Evolutionary conservation across 2,888 invertebrate species (phyloP).

Genomic region (Eristalinus aeneus): DNA sequence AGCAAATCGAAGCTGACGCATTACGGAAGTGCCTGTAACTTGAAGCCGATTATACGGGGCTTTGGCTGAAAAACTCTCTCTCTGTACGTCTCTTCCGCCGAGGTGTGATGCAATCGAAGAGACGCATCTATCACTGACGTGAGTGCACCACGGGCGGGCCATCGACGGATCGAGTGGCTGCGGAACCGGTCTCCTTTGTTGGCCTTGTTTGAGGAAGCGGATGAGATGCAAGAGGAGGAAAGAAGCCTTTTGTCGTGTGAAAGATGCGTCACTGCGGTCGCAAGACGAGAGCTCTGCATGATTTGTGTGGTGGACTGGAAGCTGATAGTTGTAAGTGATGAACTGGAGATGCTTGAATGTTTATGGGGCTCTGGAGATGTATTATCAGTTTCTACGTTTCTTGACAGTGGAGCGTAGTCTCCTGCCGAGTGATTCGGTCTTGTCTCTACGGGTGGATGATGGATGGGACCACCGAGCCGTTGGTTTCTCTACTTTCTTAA

Average conservation of each 20-base stretch:
- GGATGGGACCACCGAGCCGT: background rate
- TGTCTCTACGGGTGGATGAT: background rate
- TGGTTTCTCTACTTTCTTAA: background rate
- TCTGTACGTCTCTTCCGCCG: background rate
- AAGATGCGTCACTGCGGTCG: slow-evolving; percentile 53
- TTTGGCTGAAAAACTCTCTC: slow-evolving; percentile 1
- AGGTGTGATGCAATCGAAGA: slow-evolving; percentile 45
- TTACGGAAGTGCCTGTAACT: slow-evolving; percentile 50
- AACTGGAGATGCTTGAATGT: background rate
- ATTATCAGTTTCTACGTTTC: background rate
- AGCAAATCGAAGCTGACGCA: slow-evolving; percentile 32
- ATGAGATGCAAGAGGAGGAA: slow-evolving; percentile 9
- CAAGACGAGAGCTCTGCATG: background rate
- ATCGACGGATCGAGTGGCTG: background rate
- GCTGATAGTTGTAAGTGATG: background rate
- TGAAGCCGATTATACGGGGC: background rate
- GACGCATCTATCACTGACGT: slow-evolving; percentile 33
- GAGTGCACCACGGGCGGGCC: background rate
- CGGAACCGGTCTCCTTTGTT: background rate
- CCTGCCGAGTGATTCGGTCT: background rate
- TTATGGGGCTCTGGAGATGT: background rate
- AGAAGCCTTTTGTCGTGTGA: slow-evolving; percentile 35
- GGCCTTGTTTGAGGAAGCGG: slow-evolving; percentile 10
- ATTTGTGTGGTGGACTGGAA: background rate
- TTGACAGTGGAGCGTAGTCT: background rate